Evolutionary conservation across 2,888 invertebrate species (phyloP), one percentile per base, ranked within the genome.

Genomic region (Macrophya annulata): DNA sequence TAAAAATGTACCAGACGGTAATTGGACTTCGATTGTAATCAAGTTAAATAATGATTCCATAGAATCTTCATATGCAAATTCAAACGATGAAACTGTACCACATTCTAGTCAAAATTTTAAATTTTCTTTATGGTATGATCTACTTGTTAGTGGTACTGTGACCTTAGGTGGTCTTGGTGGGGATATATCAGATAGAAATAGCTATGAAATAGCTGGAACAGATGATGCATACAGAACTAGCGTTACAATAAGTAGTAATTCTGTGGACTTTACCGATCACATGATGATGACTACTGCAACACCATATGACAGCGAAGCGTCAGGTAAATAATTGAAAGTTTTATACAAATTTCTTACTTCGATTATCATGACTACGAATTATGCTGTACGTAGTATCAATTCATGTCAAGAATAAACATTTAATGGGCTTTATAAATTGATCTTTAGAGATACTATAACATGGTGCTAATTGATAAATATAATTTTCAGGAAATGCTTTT

Each of bases 21-120:
- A 96, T 87, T 96, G 96, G 96, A 95, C 96, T 86, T 95, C 96
- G 79, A 94, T 97, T 79, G 93, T 95, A 76, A 92, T 96, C 31
- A 94, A 94, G 86, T 94, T 95, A 37, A 94, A 89, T 68, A 92
- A 92, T 51, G 90, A 92, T 79, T 91, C 91, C 0, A 88, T 93
- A 76, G 92, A 91, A 81, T 92, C 92, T 62, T 90, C 90, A 1
- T 92, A 90, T 76, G 87, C 84, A 8, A 88, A 89, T 40, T 85
- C 88, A 0, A 90, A 89, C 31, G 93, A 93, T 4, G 93, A 92
- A 1, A 86, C 86, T 2, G 84, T 87, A 1, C 88, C 90, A 0
- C 89, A 88, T 25, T 87, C 90, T 6, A 92, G 91, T 86, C 85
- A 88, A 0, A 91, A 92, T 86, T 93, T 93, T 84, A 92, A 87